These are phyloP conservation scores for Rhinoraja longicauda DNA, from an alignment of 2,797 vertebrate species.

Conservation along the genomic window DNA sequence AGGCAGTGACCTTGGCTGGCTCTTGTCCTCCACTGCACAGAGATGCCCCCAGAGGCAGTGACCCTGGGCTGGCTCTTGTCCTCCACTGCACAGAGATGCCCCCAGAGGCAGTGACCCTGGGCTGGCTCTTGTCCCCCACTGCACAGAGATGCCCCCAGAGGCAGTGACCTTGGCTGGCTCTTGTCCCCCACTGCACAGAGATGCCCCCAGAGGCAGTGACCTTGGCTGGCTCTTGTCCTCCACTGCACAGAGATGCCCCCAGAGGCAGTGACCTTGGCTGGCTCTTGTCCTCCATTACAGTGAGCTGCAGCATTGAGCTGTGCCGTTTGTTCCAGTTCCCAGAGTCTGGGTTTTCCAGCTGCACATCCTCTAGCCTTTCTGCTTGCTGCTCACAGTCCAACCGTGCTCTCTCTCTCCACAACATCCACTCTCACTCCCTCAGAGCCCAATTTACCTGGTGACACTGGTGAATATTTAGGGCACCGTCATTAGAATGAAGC, in stretches of 20 bases:
- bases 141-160: no score
- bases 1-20: neutral
- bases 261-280: neutral
- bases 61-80: no score
- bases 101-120: no score
- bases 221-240: no score
- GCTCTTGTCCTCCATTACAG: neutral
- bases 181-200: no score
- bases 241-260: no score
- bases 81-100: no score
- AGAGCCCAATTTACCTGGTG: neutral
- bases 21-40: no score
- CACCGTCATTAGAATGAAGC: neutral
- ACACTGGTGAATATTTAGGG: neutral
- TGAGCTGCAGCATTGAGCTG: neutral
- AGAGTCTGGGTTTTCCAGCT: neutral
- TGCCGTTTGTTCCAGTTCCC: neutral
- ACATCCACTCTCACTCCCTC: no score
- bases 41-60: no score
- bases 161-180: no score
- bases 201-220: neutral
- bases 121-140: no score
- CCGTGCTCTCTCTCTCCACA: neutral
- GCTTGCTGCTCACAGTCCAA: neutral
- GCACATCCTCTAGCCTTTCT: neutral